These are phyloP conservation scores for Oxyscelio sp. DNA, from an alignment of 2,888 invertebrate species.

Conservation along the genomic window DNA sequence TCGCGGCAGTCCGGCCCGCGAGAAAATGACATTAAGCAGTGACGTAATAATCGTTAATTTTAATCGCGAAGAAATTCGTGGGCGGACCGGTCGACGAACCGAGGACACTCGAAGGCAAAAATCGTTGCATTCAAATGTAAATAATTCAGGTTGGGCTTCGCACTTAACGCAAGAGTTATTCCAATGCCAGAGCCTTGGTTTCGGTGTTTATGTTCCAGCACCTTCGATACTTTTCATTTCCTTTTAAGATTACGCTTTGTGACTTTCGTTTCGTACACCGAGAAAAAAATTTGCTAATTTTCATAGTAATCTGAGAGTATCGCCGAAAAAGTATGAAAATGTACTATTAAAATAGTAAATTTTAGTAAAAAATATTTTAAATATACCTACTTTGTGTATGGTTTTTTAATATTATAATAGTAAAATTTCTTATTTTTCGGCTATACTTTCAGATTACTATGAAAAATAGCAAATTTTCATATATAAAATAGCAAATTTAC, in stretches of 20 bases:
- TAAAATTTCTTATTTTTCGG: no score
- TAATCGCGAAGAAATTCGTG: slow-evolving; percentile 51
- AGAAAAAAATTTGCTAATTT: no score
- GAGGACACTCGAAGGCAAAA: slow-evolving; percentile 45
- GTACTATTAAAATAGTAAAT: no score
- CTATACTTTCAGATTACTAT: no score
- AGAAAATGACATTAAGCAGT: slow-evolving; percentile 15
- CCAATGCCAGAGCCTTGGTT: slow-evolving; percentile 20
- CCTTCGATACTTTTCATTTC: slow-evolving; percentile 16
- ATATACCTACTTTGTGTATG: no score
- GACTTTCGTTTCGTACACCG: no score
- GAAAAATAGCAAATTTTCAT: no score
- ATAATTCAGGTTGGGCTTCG: slow-evolving; percentile 42
- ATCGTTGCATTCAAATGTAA: slow-evolving; percentile 46
- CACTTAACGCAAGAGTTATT: slow-evolving; percentile 6
- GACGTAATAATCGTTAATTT: slow-evolving; percentile 48
- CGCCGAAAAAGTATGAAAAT: no score
- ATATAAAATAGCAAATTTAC: no score
- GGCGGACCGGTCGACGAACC: slow-evolving; percentile 61
- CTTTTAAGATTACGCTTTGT: slow-evolving; percentile 19
- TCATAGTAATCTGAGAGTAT: no score
- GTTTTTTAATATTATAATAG: no score
- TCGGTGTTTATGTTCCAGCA: slow-evolving; percentile 4
- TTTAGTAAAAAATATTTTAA: no score
- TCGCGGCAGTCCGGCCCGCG: not conserved